Percentiles rank a stretch among this genome's conserved stretches.
phyloP scores from a whole-genome alignment of 2,797 vertebrate species.

The Karalla daura region DNA sequence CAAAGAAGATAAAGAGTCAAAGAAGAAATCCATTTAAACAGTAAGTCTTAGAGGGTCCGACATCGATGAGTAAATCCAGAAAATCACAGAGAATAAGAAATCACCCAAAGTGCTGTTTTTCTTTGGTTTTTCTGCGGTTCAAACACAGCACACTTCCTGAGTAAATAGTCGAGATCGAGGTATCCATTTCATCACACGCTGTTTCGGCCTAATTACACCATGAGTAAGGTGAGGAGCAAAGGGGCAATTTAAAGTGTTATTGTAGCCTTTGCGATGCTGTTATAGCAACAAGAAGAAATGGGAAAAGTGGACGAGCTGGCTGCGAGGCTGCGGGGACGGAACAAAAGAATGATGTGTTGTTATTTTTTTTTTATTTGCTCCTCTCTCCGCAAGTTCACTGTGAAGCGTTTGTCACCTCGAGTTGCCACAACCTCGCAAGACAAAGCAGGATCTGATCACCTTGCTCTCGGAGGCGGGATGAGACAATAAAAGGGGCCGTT shows the following conservation, averaged over 20 bases:
- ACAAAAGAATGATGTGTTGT: too few species aligned
- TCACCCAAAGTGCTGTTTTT: not conserved
- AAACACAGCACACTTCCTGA: conserved; percentile 1
- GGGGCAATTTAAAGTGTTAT: conserved; percentile 23
- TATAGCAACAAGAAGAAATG: not conserved
- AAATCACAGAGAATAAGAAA: not conserved
- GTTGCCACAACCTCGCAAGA: too few species aligned
- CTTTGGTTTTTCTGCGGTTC: not conserved
- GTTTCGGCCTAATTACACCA: conserved; percentile 13
- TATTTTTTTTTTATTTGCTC: not conserved
- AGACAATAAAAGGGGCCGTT: not conserved
- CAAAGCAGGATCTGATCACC: too few species aligned
- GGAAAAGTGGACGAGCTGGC: not conserved
- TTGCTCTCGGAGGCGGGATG: not conserved
- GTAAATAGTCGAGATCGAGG: conserved; percentile 9
- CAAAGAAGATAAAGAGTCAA: not conserved
- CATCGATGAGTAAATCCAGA: not conserved
- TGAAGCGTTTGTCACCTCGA: not conserved
- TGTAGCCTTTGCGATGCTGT: conserved; percentile 1
- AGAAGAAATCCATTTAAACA: not conserved
- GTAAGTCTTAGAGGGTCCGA: not conserved
- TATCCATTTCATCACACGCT: conserved; percentile 9
- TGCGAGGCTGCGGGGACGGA: too few species aligned
- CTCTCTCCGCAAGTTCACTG: not conserved
- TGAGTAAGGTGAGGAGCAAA: conserved; percentile 7